phyloP scores from a whole-genome alignment of 2,113 vertebrate genomes.

The Plectropomus leopardus region DNA sequence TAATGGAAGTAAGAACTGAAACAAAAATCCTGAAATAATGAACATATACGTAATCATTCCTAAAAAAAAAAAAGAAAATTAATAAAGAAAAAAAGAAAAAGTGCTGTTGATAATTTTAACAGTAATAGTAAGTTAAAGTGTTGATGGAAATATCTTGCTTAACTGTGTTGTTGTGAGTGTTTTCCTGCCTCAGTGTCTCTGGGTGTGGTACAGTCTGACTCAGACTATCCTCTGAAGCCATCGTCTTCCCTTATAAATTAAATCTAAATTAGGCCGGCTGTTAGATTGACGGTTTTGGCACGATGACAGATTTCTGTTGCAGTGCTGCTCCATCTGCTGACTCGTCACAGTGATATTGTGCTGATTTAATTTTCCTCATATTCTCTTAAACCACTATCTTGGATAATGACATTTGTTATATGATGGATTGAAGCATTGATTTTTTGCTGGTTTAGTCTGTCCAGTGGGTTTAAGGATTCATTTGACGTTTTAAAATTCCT shows the following conservation, averaged over 20 bases:
- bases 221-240: not conserved
- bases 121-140: not conserved
- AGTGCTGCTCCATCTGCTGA: slow-evolving; percentile 60
- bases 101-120: not conserved
- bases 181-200: slow-evolving; percentile 20
- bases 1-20: not conserved
- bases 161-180: slow-evolving; percentile 3
- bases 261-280: slow-evolving; percentile 49
- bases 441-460: not conserved
- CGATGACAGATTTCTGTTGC: slow-evolving; percentile 47
- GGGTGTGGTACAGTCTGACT: slow-evolving; percentile 30
- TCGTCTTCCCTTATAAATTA: slow-evolving; percentile 23
- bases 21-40: not conserved
- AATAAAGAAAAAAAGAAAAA: too few species aligned
- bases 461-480: not conserved
- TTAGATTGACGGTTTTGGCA: slow-evolving; percentile 50
- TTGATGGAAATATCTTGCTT: not conserved
- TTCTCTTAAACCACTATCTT: slow-evolving; percentile 20
- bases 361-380: slow-evolving; percentile 36
- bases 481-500: too few species aligned
- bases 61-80: too few species aligned
- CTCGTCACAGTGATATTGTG: slow-evolving; percentile 22
- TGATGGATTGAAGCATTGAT: not conserved
- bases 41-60: too few species aligned
- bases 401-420: not conserved